phyloP scores from a whole-genome alignment of 2,888 invertebrate genomes.

The Rhamnusium bicolor region DNA sequence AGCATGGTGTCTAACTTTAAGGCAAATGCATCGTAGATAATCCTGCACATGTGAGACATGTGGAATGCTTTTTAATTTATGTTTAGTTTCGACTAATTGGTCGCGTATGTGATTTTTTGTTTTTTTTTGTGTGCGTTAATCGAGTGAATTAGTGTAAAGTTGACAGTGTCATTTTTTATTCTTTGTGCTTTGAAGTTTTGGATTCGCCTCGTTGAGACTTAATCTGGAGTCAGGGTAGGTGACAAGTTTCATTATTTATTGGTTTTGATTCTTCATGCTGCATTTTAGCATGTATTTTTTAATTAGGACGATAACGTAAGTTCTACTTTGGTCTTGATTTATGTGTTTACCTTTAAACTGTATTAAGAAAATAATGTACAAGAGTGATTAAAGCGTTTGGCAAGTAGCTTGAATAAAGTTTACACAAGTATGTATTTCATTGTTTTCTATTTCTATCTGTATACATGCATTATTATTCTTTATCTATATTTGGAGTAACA shows the following conservation, averaged over 20 bases:
- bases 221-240: background rate
- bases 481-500: no score
- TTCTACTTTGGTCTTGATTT: background rate
- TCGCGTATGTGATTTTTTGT: conserved; percentile 17
- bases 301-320: background rate
- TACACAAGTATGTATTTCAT: no score
- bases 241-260: conserved; percentile 9
- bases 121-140: conserved; percentile 15
- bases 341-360: background rate
- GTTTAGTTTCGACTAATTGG: conserved; percentile 45
- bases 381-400: background rate
- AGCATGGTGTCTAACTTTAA: background rate
- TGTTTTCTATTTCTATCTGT: no score
- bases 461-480: no score
- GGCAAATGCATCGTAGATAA: conserved; percentile 16
- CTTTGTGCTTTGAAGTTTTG: conserved; percentile 16
- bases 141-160: conserved; percentile 13
- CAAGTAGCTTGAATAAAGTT: background rate
- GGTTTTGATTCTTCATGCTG: background rate
- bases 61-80: conserved; percentile 48
- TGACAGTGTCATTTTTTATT: conserved; percentile 21
- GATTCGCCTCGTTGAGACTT: conserved; percentile 18
- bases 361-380: background rate
- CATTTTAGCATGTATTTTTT: background rate
- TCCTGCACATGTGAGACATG: conserved; percentile 54